These are phyloP conservation scores for Orthonyx spaldingii DNA, from an alignment of 2,113 vertebrate genomes.

Conservation along the genomic window DNA sequence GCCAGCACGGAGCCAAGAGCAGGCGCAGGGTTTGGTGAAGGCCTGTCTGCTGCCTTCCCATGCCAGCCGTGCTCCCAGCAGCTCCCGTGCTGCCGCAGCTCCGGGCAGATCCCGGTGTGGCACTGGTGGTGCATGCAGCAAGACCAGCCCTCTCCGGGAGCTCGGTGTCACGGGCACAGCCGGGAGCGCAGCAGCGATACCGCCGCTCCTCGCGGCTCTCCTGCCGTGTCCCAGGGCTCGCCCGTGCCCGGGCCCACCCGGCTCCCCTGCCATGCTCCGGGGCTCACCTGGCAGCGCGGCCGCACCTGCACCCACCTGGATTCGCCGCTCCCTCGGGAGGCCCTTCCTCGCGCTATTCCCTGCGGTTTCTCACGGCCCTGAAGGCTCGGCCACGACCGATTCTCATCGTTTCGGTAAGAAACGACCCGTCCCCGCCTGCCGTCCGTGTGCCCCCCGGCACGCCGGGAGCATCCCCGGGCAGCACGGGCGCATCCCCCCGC, in stretches of 20 bases:
- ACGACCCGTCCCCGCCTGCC: neutral
- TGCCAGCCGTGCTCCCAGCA: fast-evolving
- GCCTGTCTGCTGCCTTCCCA: neutral
- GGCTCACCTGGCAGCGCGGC: neutral
- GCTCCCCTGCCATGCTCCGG: neutral
- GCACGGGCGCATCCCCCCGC: neutral
- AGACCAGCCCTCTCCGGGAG: neutral
- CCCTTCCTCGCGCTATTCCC: neutral
- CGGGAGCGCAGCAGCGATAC: fast-evolving
- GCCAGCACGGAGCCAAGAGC: neutral
- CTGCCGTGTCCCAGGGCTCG: neutral
- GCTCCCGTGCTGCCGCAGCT: neutral
- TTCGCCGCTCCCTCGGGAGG: neutral
- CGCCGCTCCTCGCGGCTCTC: fast-evolving
- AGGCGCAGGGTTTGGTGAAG: fast-evolving
- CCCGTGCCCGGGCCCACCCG: neutral
- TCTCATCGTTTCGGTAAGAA: neutral
- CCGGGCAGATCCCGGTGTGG: fast-evolving
- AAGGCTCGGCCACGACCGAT: neutral
- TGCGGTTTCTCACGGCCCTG: neutral
- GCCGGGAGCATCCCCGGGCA: neutral
- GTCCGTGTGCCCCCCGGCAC: neutral
- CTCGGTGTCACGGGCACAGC: fast-evolving
- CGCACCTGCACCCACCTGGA: neutral
- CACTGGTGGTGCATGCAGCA: fast-evolving